Percentiles rank a stretch among this genome's conserved stretches.
These are phyloP conservation scores for Asarcornis scutulata DNA, from an alignment of 2,113 vertebrate species.

Conservation along the genomic window DNA sequence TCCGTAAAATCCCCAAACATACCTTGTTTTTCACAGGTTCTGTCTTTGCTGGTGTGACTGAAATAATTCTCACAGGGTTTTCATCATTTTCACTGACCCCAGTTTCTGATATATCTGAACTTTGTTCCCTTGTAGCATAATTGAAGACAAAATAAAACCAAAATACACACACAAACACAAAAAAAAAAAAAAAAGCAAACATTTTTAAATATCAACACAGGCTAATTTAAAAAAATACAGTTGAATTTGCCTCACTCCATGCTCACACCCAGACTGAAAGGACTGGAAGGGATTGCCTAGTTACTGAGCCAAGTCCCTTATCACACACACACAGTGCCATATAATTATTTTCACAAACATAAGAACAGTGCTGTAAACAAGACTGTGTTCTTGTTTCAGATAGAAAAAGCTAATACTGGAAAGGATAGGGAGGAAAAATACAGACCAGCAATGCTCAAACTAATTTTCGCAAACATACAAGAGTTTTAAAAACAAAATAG, in stretches of 20 bases:
- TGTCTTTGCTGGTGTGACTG: conserved; percentile 81
- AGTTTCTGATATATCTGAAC: conserved; percentile 86
- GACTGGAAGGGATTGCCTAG: background rate
- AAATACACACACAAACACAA: background rate
- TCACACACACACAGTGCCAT: background rate
- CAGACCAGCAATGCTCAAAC: background rate
- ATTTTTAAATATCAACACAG: background rate
- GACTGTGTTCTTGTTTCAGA: background rate
- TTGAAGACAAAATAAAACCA: conserved; percentile 12
- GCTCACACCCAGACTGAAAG: background rate
- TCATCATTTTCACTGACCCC: conserved; percentile 95
- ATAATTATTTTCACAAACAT: background rate
- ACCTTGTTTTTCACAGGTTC: conserved; percentile 87
- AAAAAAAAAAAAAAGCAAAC: background rate
- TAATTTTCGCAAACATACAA: background rate
- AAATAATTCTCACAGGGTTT: conserved; percentile 91
- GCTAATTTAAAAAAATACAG: background rate
- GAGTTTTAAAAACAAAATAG: background rate
- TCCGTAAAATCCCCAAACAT: background rate
- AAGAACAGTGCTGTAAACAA: background rate
- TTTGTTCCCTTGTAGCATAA: conserved; percentile 78
- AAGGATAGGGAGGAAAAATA: background rate
- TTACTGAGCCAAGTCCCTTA: background rate
- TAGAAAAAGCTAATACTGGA: background rate
- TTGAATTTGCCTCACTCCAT: background rate